Conservation (phyloP, 2,113 vertebrate species). For the Hiodon tergisus region DNA sequence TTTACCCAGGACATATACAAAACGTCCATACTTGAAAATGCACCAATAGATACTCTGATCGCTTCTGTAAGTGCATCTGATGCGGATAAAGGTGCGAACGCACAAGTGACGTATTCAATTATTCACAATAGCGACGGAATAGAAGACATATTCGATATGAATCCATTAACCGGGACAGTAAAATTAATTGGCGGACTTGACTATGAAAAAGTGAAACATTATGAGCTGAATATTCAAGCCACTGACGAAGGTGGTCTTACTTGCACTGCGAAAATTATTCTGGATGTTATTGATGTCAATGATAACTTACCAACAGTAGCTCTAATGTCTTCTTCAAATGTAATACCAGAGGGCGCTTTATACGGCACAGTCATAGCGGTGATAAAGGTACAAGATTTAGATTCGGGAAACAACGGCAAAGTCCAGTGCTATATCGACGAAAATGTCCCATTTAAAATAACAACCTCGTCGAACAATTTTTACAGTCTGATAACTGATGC, state of each 20-base stretch:
- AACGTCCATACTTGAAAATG: conserved; percentile 52
- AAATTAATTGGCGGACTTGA: conserved; percentile 53
- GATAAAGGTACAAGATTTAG: conserved; percentile 51
- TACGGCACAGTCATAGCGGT: conserved; percentile 41
- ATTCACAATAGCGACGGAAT: conserved; percentile 40
- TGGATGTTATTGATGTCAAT: conserved; percentile 64
- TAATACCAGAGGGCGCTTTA: conserved; percentile 42
- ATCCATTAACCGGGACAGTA: conserved; percentile 53
- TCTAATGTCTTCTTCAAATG: conserved; percentile 45
- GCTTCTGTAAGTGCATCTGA: conserved; percentile 62
- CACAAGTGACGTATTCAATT: conserved; percentile 61
- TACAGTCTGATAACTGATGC: too few relatives aligned
- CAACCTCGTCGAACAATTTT: too few relatives aligned
- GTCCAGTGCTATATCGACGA: conserved; percentile 35
- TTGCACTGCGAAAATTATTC: conserved; percentile 52
- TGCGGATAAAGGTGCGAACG: conserved; percentile 63
- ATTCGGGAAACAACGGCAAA: conserved; percentile 53
- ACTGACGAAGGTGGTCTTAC: conserved; percentile 57
- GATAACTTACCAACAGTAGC: conserved; percentile 61
- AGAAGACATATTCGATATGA: conserved; percentile 51
- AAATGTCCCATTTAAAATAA: conserved; percentile 24
- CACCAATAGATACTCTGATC: conserved; percentile 37
- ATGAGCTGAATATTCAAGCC: conserved; percentile 58
- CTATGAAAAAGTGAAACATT: conserved; percentile 56
- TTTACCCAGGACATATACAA: conserved; percentile 52